A percentile compares a stretch with the other conserved stretches of the same genome.
Evolutionary conservation across 2,113 vertebrate species (phyloP).

Genomic region (Anthoscopus minutus): DNA sequence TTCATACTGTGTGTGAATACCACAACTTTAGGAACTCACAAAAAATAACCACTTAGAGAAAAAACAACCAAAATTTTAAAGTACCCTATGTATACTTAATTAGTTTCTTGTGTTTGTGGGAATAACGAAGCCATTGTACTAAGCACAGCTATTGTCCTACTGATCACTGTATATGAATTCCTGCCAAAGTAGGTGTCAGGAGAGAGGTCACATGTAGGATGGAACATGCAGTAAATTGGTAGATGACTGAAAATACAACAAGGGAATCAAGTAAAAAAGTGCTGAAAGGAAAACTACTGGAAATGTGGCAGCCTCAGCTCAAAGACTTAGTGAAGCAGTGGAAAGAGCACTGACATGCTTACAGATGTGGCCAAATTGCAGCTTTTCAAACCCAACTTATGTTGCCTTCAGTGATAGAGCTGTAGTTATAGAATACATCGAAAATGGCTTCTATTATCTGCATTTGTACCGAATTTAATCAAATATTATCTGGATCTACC

Average conservation of each 20-base stretch:
- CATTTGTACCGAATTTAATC: neutral
- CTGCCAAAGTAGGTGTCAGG: neutral
- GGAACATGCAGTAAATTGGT: neutral
- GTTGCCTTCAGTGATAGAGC: neutral
- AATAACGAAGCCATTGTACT: neutral
- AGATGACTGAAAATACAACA: neutral
- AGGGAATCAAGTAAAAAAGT: neutral
- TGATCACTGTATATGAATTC: rapidly evolving
- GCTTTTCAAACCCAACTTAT: neutral
- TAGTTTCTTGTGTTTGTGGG: neutral
- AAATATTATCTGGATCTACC: neutral
- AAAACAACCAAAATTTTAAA: neutral
- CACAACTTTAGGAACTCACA: neutral
- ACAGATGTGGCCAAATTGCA: neutral
- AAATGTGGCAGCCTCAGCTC: neutral
- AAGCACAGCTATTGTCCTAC: neutral
- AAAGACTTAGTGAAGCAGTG: neutral
- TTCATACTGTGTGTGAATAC: neutral
- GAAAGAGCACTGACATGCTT: neutral
- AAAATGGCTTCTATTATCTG: neutral
- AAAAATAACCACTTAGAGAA: rapidly evolving
- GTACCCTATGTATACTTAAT: neutral
- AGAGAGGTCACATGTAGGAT: neutral
- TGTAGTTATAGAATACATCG: neutral
- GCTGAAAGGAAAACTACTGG: neutral